Conservation (phyloP, 2,113 vertebrate genomes). For the Percopsis transmontana region DNA sequence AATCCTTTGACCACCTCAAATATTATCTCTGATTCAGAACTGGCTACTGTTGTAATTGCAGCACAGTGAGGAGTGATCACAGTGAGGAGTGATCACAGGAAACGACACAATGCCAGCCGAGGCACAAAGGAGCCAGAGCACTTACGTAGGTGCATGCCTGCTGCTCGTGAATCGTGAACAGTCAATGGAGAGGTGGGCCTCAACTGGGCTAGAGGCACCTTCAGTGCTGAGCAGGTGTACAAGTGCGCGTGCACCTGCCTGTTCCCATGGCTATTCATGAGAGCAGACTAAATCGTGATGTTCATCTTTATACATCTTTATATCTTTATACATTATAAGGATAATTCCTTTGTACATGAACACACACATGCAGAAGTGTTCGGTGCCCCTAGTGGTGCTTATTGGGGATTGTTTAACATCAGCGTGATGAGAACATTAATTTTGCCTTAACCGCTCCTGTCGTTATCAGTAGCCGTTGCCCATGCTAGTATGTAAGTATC, state of each 20-base stretch:
- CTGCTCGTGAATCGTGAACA: conserved; percentile 27
- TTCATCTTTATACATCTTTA: neutral
- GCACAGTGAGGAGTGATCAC: conserved; percentile 39
- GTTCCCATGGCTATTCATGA: no score
- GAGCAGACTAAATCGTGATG: no score
- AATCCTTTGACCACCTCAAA: conserved; percentile 6
- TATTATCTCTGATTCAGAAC: conserved; percentile 41
- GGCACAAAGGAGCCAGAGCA: conserved; percentile 53
- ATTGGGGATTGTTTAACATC: neutral
- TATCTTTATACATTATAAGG: neutral
- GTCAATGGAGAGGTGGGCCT: conserved; percentile 1
- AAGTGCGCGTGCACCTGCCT: neutral
- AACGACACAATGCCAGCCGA: conserved; percentile 50
- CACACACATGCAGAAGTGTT: neutral
- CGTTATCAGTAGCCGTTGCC: neutral
- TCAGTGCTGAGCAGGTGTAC: neutral
- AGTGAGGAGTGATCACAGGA: conserved; percentile 45
- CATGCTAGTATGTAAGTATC: conserved; percentile 11
- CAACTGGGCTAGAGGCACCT: neutral
- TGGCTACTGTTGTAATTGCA: conserved; percentile 53
- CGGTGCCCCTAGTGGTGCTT: neutral
- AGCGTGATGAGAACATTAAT: neutral
- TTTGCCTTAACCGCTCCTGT: neutral
- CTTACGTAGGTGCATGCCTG: conserved; percentile 34
- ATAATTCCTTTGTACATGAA: no score